Evolutionary conservation across 2,113 vertebrate species (phyloP).

Genomic region (Oreochromis tanganicae): DNA sequence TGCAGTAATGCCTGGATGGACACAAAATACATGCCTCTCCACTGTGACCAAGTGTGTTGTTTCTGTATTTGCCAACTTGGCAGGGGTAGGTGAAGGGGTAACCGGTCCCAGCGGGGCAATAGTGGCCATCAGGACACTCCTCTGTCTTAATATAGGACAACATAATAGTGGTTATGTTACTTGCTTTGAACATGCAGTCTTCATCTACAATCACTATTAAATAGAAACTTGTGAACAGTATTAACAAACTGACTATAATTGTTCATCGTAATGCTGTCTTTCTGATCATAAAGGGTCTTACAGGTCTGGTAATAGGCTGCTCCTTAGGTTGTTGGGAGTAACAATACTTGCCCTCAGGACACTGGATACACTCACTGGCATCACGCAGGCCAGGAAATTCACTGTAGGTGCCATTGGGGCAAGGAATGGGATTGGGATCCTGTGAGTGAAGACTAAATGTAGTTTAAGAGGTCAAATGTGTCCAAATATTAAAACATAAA

Average conservation of each 20-base stretch:
- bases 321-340: conserved; percentile 65
- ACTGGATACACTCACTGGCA: conserved; percentile 69
- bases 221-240: not conserved
- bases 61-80: conserved; percentile 74
- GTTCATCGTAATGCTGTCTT: not conserved
- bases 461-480: not conserved
- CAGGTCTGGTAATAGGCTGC: conserved; percentile 75
- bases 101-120: conserved; percentile 80
- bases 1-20: conserved; percentile 76
- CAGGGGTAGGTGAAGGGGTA: conserved; percentile 79
- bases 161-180: not conserved
- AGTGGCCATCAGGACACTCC: conserved; percentile 79
- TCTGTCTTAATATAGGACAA: conserved; percentile 70
- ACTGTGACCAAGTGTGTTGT: conserved; percentile 62
- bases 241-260: not conserved
- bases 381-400: conserved; percentile 72
- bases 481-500: not conserved
- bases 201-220: not conserved
- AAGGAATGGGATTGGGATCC: conserved; percentile 76
- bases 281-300: conserved; percentile 40
- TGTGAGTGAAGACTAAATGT: conserved; percentile 12
- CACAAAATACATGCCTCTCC: conserved; percentile 72
- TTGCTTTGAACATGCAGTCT: not conserved
- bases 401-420: conserved; percentile 82
- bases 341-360: conserved; percentile 80